phyloP scores from a whole-genome alignment of 2,113 vertebrate species.

The Prionailurus viverrinus region DNA sequence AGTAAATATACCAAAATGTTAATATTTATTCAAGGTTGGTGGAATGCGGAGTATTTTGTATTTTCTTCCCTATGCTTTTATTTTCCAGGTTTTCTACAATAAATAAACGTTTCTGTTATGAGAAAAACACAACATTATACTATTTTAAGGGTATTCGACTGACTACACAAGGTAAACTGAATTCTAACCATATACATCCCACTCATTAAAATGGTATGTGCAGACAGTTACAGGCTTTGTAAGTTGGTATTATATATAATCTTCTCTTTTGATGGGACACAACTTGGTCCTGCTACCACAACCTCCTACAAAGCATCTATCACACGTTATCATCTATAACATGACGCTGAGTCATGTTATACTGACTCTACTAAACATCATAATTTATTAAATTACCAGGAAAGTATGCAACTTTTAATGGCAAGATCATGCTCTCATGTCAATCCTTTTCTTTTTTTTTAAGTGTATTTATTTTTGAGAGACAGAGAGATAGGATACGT shows the following conservation, averaged over 20 bases:
- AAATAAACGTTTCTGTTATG: background rate
- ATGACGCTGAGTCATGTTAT: background rate
- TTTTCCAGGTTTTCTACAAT: slow-evolving; percentile 33
- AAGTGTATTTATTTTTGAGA: no score
- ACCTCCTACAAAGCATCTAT: background rate
- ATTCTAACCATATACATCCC: slow-evolving; percentile 10
- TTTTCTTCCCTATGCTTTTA: slow-evolving; percentile 6
- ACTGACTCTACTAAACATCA: background rate
- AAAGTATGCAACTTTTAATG: background rate
- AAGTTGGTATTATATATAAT: background rate
- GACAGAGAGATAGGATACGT: no score
- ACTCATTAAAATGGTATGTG: background rate
- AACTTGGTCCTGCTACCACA: background rate
- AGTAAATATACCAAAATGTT: slow-evolving; percentile 55
- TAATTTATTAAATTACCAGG: slow-evolving; percentile 17
- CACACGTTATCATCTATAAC: background rate
- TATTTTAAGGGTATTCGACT: slow-evolving; percentile 52
- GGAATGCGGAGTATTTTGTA: background rate
- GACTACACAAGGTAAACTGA: slow-evolving; percentile 32
- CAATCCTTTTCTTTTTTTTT: background rate
- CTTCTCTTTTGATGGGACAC: slow-evolving; percentile 36
- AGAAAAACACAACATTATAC: slow-evolving; percentile 10
- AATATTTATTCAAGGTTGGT: background rate
- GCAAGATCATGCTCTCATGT: background rate
- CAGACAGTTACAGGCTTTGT: background rate